phyloP scores from a whole-genome alignment of 1,140 invertebrate species.

The Subanguina moxae region DNA sequence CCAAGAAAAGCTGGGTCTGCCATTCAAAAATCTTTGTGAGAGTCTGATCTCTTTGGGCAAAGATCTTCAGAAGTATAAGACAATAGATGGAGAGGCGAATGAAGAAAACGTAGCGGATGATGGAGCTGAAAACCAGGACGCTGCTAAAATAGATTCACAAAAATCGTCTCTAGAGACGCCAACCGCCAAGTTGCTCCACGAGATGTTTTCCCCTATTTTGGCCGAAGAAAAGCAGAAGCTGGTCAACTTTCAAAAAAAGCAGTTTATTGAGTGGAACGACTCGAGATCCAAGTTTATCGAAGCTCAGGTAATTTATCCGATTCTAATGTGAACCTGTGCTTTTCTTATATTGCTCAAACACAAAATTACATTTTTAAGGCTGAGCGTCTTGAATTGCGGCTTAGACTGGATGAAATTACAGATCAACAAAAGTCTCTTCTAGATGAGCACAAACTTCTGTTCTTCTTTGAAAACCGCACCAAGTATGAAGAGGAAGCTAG shows the following conservation, averaged over 20 bases:
- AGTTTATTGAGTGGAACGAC: conserved; percentile 46
- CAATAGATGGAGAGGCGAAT: neutral
- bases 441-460: conserved; percentile 39
- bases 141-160: neutral
- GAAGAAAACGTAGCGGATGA: neutral
- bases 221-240: neutral
- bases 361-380: conserved; percentile 19
- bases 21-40: neutral
- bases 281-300: conserved; percentile 39
- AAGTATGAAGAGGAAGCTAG: conserved; percentile 49
- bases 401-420: conserved; percentile 44
- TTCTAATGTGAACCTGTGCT: neutral
- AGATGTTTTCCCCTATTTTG: neutral
- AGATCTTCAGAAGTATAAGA: neutral
- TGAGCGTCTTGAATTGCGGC: conserved; percentile 25
- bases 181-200: conserved; percentile 1
- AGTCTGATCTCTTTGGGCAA: neutral
- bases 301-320: conserved; percentile 34
- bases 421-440: conserved; percentile 27
- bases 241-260: conserved; percentile 25
- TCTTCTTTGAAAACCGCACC: conserved; percentile 56
- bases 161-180: no score
- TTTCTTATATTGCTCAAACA: no score
- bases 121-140: neutral
- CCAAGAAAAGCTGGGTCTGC: neutral